Evolutionary conservation across 2,113 vertebrate genomes (phyloP), one percentile per base, ranked within the genome.

Genomic region (Talpa occidentalis): DNA sequence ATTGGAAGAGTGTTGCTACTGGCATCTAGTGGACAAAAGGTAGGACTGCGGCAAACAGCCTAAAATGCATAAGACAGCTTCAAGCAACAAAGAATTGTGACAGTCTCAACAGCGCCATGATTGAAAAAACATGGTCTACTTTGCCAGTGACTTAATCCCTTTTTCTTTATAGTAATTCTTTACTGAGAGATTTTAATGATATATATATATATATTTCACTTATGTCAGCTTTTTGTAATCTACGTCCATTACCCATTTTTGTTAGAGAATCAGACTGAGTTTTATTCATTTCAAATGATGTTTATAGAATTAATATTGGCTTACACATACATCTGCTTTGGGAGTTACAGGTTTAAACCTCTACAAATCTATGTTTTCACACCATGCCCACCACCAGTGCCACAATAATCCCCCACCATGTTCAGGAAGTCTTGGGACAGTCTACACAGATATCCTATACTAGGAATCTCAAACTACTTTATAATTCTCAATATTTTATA

Each of bases 131-230:
- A 47, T 79, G 37, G 59, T 62, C 28, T 67, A 85, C 15, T 3
- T 69, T 81, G 42, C 49, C 60, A 56, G 26, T 72, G 35, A 90
- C 49, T 37, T 76, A 70, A 62, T 10, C 3, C 19, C 14, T 92
- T 94, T 80, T 80, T 40, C 49, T 91, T 84, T 87, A 76, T 80
- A 24, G 12, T n/a, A 78, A 76, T 44, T 84, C 12, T 85, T 69
- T 84, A 85, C 30, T 49, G 28, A 79, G 21, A 62, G n/a, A 59
- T 66, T 79, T 78, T 8, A 77, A 26, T n/a, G 44, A 86, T 74
- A 54, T 44, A 9, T 69, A 35, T 67, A 86, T 74, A 54, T 44
- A 9, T 69, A 35, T 67, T 28, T 82, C 37, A 89, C 37, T 73
- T 66, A 21, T 28, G 37, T 54, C 16, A 81, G 22, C 24, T 40